Conservation (phyloP, 2,113 vertebrate genomes). For the Toxotes jaculatrix region DNA sequence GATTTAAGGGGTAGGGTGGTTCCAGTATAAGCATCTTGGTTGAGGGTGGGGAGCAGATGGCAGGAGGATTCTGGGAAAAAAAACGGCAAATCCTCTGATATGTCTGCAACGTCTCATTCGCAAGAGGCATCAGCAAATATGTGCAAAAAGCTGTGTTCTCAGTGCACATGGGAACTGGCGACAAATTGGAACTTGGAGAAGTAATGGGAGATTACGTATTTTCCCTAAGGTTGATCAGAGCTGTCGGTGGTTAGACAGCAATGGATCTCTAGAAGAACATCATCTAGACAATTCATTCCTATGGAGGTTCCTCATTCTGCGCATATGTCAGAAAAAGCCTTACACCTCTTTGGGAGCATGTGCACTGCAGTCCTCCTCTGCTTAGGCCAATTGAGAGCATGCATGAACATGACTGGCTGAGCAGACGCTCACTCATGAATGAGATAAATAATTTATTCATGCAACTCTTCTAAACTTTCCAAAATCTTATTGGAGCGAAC, state of each 20-base stretch:
- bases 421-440: too few relatives aligned
- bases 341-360: too few relatives aligned
- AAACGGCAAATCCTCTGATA: constrained; percentile 57
- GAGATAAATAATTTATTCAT: too few relatives aligned
- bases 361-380: too few relatives aligned
- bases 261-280: neutral
- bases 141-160: constrained; percentile 56
- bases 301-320: neutral
- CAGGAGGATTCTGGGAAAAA: constrained; percentile 48
- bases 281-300: neutral
- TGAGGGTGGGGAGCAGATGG: constrained; percentile 68
- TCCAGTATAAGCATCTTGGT: constrained; percentile 62
- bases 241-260: neutral
- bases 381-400: too few relatives aligned
- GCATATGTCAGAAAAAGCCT: neutral
- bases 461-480: too few relatives aligned
- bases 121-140: constrained; percentile 62
- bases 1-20: constrained; percentile 32
- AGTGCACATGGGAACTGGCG: constrained; percentile 40
- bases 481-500: too few relatives aligned
- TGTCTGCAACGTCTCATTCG: constrained; percentile 56
- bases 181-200: constrained; percentile 60
- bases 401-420: too few relatives aligned
- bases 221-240: constrained; percentile 9
- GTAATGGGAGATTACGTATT: constrained; percentile 29